phyloP scores from a whole-genome alignment of 2,797 vertebrate genomes.

The Mus minutoides region DNA sequence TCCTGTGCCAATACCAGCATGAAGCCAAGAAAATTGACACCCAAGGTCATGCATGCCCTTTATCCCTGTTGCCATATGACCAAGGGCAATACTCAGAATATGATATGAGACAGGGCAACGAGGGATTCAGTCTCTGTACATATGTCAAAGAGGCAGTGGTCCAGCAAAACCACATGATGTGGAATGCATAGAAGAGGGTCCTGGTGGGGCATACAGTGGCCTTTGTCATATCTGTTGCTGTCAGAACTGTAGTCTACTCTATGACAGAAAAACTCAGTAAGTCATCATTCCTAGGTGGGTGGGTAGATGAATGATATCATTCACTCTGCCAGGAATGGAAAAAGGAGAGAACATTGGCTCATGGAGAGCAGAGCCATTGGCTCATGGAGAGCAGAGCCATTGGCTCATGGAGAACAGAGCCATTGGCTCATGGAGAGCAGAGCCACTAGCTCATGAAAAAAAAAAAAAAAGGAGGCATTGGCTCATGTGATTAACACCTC shows the following conservation, averaged over 20 bases:
- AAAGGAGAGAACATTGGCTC: not conserved
- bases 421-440: not conserved
- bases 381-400: not conserved
- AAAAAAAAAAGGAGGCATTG: not conserved
- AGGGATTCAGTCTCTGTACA: not conserved
- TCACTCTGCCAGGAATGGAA: not conserved
- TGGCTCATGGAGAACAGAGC: not conserved
- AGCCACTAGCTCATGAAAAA: not conserved
- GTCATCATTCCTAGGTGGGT: not conserved
- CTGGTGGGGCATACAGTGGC: not conserved
- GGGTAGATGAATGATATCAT: not conserved
- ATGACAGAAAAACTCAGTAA: not conserved
- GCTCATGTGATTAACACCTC: not conserved
- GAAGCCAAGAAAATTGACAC: not conserved
- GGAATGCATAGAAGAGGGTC: not conserved
- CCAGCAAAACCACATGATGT: not conserved
- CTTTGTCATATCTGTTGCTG: not conserved
- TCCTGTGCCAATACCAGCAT: not conserved
- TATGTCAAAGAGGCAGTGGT: not conserved
- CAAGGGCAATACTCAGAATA: not conserved
- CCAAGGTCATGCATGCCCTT: rapidly evolving
- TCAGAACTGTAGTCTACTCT: not conserved
- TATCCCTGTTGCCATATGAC: not conserved
- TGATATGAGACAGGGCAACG: not conserved
- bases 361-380: not conserved